Evolutionary conservation across 2,888 invertebrate species (phyloP), one percentile per base, ranked within the genome.

Genomic region (Agelastica alni): DNA sequence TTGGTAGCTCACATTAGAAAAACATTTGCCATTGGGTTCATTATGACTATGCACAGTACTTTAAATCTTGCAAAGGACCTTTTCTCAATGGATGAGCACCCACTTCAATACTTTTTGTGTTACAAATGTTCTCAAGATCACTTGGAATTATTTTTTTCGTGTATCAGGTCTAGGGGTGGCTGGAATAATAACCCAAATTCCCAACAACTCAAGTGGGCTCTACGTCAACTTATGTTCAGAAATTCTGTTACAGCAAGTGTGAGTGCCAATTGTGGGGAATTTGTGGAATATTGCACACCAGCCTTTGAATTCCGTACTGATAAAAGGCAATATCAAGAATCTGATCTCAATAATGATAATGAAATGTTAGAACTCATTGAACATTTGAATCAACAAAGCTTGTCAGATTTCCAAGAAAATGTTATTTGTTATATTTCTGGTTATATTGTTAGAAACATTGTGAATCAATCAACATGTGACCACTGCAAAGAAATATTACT

Each of bases 101-200:
- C 36, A 7, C 12, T 46, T 7, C 12, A 13, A 4, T 30, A 44
- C 10, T 44, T 44, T n/a, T 44, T 31, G 17, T 5, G 16, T 4
- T 47, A 65, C 37, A 62, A 61, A 41, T 54, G 43, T 22, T 63
- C 56, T 2, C 62, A 62, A 42, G 62, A 62, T 44, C 60, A 65
- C 39, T 49, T 65, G 13, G 62, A 63, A 44, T 18, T 64, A 14
- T 64, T 46, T 45, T 66, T 65, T 49, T 60, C 57, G 13, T 65
- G 63, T 32, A 49, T 66, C 16, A 10, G 63, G 17, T 62, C 64
- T 18, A 31, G 64, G 12, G 65, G 64, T 17, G 59, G 59, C 1
- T 62, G 62, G 61, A 66, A 63, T 54, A 63, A 66, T 26, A 65
- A 65, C 51, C 60, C 65, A 28, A 63, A 56, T 36, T 22, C 59